Evolutionary conservation across 2,113 vertebrate genomes (phyloP), one percentile per base, ranked within the genome.

Genomic region (Campylomormyrus tamandua): DNA sequence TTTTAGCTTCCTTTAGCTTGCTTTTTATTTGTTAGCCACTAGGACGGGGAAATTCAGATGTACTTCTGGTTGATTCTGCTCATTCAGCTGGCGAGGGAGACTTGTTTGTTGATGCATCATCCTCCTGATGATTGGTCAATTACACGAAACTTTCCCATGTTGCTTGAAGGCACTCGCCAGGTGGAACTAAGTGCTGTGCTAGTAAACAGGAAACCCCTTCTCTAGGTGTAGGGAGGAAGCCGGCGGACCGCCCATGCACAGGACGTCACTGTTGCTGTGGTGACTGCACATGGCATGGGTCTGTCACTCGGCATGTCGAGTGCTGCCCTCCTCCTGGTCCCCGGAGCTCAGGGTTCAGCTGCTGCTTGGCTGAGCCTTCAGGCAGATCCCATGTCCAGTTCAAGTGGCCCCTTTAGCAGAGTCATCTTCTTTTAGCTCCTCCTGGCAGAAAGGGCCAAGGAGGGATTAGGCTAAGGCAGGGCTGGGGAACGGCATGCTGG

Each of bases 341-440:
- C 90, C 90, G 52, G 92, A 89, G 85, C 45, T 17, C 49, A 5
- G 21, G 11, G 85, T 92, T 93, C 94, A 95, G 93, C 94, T 95
- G 94, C 93, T 93, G 62, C 62, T 92, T 93, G 94, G 93, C 93
- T 94, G 94, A 92, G 92, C 93, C 92, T 93, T 93, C 70, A 91
- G 93, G 91, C 90, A 91, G 92, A 93, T 93, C 93, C 93, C 91
- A 86, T 91, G 89, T n/a, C 90, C 87, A 92, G 93, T 90, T 95
- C 94, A 90, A 92, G 93, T 95, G 89, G 91, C 93, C 83, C 87
- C 91, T 66, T 90, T 49, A 80, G 80, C 90, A 58, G 49, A 88
- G 5, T 53, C 85, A 0, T 87, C 49, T 56, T 27, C 31, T 87
- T 87, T 87, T 87, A 87, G 85, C 31, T 56, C 13, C 31, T 56